Conservation (phyloP, 1,140 invertebrate species). For the Chionoecetes opilio region DNA sequence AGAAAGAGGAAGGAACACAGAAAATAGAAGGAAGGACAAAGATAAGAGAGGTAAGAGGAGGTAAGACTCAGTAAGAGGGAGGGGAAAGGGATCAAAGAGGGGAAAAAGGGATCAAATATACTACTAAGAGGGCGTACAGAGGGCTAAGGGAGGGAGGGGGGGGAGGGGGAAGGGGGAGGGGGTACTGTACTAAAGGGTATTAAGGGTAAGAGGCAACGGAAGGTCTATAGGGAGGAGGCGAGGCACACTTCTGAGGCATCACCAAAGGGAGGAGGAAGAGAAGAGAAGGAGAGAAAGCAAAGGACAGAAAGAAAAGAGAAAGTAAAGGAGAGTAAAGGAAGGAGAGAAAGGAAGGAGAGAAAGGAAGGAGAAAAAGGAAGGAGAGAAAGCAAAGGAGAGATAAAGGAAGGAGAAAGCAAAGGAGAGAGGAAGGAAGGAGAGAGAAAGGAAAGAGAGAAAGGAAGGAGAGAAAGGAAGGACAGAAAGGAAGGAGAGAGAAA, state of each 20-base stretch:
- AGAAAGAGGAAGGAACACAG: background rate
- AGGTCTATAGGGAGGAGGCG: too few relatives aligned
- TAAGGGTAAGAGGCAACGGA: too few relatives aligned
- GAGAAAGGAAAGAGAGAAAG: background rate
- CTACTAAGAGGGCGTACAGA: too few relatives aligned
- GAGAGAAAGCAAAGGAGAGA: background rate
- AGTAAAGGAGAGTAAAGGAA: background rate
- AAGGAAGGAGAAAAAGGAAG: too few relatives aligned
- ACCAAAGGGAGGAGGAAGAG: background rate
- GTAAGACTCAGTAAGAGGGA: too few relatives aligned
- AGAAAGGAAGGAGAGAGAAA: background rate
- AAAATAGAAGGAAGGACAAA: background rate
- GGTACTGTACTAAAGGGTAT: too few relatives aligned
- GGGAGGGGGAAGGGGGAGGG: too few relatives aligned
- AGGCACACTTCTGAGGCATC: too few relatives aligned
- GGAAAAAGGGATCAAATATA: background rate
- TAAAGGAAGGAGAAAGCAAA: background rate
- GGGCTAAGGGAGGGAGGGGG: too few relatives aligned
- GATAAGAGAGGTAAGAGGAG: background rate
- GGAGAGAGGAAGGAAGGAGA: conserved; percentile 27
- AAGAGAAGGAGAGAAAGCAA: background rate
- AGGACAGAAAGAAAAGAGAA: background rate
- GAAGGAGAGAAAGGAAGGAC: conserved; percentile 15
- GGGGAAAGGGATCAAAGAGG: background rate
- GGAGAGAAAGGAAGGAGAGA: background rate